phyloP scores from a whole-genome alignment of 2,888 invertebrate species.

The Andrena praecox region DNA sequence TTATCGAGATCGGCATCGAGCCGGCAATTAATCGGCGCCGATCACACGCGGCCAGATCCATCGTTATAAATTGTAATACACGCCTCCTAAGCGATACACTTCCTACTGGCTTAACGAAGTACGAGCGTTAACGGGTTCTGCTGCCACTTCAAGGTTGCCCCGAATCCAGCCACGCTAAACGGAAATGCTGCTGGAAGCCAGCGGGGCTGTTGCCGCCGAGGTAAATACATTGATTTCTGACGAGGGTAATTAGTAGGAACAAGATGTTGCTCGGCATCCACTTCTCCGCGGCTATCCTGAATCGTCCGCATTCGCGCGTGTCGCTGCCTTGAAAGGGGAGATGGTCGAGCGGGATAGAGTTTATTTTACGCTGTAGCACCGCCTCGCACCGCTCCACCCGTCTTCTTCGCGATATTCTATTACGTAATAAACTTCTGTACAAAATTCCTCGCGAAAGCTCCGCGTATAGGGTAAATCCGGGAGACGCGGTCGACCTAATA shows the following conservation, averaged over 20 bases:
- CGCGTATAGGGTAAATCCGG: too few relatives aligned
- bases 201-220: conserved; percentile 34
- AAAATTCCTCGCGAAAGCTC: conserved; percentile 12
- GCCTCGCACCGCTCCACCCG: neutral
- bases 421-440: conserved; percentile 3
- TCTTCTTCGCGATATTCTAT: conserved; percentile 5
- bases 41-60: conserved; percentile 56
- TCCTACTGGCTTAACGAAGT: conserved; percentile 68
- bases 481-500: too few relatives aligned
- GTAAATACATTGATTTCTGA: conserved; percentile 39
- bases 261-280: conserved; percentile 22
- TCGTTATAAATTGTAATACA: conserved; percentile 69
- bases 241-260: conserved; percentile 30
- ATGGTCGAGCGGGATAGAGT: conserved; percentile 8
- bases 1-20: conserved; percentile 65
- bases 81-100: conserved; percentile 67
- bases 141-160: conserved; percentile 60
- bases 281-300: neutral
- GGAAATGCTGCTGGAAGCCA: conserved; percentile 30
- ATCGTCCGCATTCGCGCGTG: conserved; percentile 13
- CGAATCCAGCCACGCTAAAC: conserved; percentile 47
- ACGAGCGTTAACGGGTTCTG: conserved; percentile 66
- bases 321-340: neutral
- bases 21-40: conserved; percentile 69
- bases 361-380: neutral